These are phyloP conservation scores for Calonectris borealis DNA, from an alignment of 2,113 vertebrate genomes.

Conservation along the genomic window DNA sequence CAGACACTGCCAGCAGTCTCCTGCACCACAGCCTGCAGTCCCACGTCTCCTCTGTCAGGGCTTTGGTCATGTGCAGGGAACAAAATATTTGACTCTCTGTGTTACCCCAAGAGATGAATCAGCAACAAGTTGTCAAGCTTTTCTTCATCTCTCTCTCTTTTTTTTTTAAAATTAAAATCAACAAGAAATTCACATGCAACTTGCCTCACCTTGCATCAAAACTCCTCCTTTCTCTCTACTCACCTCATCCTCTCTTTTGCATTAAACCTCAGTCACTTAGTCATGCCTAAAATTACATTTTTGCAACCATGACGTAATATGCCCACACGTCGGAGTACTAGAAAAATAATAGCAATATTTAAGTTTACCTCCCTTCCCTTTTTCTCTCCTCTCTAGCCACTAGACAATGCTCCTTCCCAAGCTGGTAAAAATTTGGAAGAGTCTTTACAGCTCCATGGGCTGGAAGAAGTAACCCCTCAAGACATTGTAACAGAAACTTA, in stretches of 20 bases:
- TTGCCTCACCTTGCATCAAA: background rate
- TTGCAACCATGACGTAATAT: constrained; percentile 1
- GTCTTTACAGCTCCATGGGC: background rate
- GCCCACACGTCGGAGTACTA: background rate
- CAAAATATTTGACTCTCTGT: background rate
- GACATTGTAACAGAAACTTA: background rate
- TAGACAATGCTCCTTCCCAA: background rate
- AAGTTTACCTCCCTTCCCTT: background rate
- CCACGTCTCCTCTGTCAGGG: background rate
- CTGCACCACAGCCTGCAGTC: background rate
- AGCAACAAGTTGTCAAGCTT: background rate
- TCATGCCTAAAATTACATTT: background rate
- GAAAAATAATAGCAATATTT: background rate
- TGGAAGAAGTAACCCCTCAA: background rate
- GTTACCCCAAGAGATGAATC: background rate
- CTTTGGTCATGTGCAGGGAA: background rate
- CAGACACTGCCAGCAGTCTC: background rate
- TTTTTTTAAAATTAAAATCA: background rate
- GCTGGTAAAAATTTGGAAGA: background rate
- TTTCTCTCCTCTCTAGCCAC: background rate
- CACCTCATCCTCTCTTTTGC: background rate
- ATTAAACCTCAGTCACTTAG: constrained; percentile 26
- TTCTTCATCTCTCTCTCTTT: background rate
- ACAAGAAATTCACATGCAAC: background rate
- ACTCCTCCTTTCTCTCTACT: background rate